Evolutionary conservation across 2,113 vertebrate genomes (phyloP), one percentile per base, ranked within the genome.

Genomic region (Brachyhypopomus gauderio): DNA sequence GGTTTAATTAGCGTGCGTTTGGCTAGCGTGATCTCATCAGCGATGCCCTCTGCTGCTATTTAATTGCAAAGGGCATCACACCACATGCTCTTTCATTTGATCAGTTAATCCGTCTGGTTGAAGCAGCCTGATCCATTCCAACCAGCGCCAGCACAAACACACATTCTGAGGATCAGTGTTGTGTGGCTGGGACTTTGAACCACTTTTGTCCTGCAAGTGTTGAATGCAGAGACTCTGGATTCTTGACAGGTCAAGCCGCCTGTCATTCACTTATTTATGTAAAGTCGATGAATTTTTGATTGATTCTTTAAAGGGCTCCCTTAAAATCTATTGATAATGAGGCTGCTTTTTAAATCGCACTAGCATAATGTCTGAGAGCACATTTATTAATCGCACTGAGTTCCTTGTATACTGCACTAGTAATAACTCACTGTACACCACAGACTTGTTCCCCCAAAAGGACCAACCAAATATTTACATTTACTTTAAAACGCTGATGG

Each of bases 31-130:
- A 83, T 78, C 30, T 72, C 71, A 78, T 86, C 85, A 83, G 78
- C 22, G 75, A 86, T 84, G 79, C 71, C 70, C 82, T 84, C 85
- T 52, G 23, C 64, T 76, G 79, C 66, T 75, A 62, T 83, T 86
- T 86, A 84, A 80, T 82, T 82, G 85, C 77, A 78, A 69, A 84
- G 85, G 79, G 80, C 77, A 84, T 77, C 36, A 12, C 64, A 74
- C 66, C 75, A 63, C 85, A 78, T 72, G 82, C 63, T 77, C 76
- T 80, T 63, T 66, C 70, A 72, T 87, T 84, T 84, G 76, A 86
- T 78, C 81, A 66, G 80, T 77, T 84, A 83, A 84, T 86, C 83
- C 83, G 48, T 79, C 79, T 79, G 75, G 77, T 86, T 84, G 83
- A 82, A 58, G 62, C 22, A 3, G 60, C 55, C 59, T 34, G 75